A percentile compares a stretch with the other conserved stretches of the same genome.
phyloP scores from a whole-genome alignment of 2,113 vertebrate genomes.

The Naja naja region DNA sequence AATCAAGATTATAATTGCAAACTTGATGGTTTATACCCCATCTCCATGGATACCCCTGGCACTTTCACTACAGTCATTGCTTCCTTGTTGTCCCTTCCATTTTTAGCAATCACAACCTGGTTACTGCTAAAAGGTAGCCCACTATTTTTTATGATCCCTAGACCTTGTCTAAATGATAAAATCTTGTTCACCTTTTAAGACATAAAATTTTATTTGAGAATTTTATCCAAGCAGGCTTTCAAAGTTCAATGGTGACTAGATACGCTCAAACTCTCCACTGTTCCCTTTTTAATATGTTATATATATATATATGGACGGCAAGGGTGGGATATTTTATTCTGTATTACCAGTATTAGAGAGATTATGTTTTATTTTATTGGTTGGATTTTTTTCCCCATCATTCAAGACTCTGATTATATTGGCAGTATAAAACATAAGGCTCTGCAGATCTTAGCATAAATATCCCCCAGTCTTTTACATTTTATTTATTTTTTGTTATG shows the following conservation, averaged over 20 bases:
- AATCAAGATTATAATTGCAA: not conserved
- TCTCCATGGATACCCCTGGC: not conserved
- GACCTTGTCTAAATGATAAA: not conserved
- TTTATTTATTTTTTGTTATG: not conserved
- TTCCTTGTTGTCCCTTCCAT: not conserved
- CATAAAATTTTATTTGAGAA: not conserved
- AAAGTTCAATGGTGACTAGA: not conserved
- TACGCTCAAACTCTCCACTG: not conserved
- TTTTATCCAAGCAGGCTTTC: not conserved
- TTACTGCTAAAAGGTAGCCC: too few species aligned
- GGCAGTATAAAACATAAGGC: not conserved
- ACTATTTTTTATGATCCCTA: not conserved
- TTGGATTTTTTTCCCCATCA: not conserved
- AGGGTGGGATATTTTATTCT: not conserved
- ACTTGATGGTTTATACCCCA: not conserved
- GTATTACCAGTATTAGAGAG: not conserved
- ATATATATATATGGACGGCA: not conserved
- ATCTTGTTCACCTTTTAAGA: not conserved
- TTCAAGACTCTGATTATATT: not conserved
- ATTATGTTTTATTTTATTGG: not conserved
- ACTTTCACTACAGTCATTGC: not conserved
- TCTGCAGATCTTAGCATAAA: not conserved
- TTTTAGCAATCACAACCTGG: not conserved
- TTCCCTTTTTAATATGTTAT: not conserved
- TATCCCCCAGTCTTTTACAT: not conserved